Percentiles rank a stretch among this genome's conserved stretches.
These are phyloP conservation scores for Drosophila setifemur DNA, from an alignment of 1,140 invertebrate genomes.

Conservation along the genomic window DNA sequence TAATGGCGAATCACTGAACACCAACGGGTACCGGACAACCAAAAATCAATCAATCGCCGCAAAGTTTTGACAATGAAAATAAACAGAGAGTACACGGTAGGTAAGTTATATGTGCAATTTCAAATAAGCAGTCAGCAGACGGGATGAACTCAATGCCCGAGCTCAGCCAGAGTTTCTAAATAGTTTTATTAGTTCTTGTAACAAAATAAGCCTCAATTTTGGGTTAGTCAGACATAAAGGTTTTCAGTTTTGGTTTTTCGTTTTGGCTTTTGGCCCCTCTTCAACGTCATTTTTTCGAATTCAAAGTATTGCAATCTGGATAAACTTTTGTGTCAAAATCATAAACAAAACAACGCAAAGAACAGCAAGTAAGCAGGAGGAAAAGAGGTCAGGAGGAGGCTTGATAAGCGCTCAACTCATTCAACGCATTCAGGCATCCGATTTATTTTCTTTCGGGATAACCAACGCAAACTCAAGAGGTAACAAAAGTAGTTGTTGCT, in stretches of 20 bases:
- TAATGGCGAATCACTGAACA: conserved; percentile 41
- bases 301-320: conserved; percentile 77
- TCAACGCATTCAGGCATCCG: conserved; percentile 7
- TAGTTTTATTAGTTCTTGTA: conserved; percentile 23
- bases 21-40: conserved; percentile 24
- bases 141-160: neutral
- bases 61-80: conserved; percentile 61
- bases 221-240: conserved; percentile 22
- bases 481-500: neutral
- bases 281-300: conserved; percentile 32
- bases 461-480: neutral
- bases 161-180: neutral
- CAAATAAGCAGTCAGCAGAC: neutral
- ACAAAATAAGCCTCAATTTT: conserved; percentile 5
- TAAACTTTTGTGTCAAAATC: conserved; percentile 47
- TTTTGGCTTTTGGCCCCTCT: conserved; percentile 5
- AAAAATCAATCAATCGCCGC: conserved; percentile 45
- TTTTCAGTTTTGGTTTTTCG: neutral
- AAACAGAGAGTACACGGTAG: conserved; percentile 58
- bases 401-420: conserved; percentile 5
- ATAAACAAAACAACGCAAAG: conserved; percentile 36
- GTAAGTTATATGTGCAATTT: conserved; percentile 25
- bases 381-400: neutral
- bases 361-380: conserved; percentile 25
- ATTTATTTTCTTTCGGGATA: neutral